Base-by-base conservation (phyloP, 2,113 vertebrate species). In the Australoheros scitulus region DNA sequence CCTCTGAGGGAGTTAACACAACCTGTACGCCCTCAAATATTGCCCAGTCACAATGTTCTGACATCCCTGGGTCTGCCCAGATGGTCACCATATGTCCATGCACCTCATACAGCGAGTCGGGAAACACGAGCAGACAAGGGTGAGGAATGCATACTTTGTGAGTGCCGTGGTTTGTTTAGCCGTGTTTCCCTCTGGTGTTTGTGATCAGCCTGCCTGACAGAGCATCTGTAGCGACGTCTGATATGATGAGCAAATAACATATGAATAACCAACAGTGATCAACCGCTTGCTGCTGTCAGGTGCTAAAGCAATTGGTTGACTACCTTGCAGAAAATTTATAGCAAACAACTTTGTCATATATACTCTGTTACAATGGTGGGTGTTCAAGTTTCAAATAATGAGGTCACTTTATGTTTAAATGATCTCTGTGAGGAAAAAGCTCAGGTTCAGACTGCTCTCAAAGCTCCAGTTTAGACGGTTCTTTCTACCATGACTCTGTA, bases 61-160 rank as follows among this genome's bases (percentile, higher is more conserved):
- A 85, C 86, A 22, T 85, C 85, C 68, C 88, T 65, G 87, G 76
- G 68, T 63, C 79, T 5, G 34, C 50, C 81, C 95, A 95, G 94
- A 95, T 95, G 95, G 95, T 64, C 83, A 24, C 93, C 93, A 95
- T 95, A 93, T 95, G 95, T 89, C 91, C 57, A 15, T 14, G 22
- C 86, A 58, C 70, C 85, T 77, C 56, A 59, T 50, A 84, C 79
- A 77, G 81, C n/a, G 58, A 89, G 89, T 77, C 29, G 76, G 65
- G 72, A 87, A 29, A 90, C 76, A 29, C 50, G 81, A 70, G 61
- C 86, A 72, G 74, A 60, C 65, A 11, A 58, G 79, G 79, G 24
- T 3, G 59, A 89, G 79, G 80, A 87, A 76, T 43, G 80, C 38
- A 20, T 64, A 57, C 84, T 79, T 81, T 80, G 41, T 9, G 13